Percentiles rank a stretch among this genome's conserved stretches.
Conservation (phyloP, 1,140 invertebrate species). For the Papilio machaon region DNA sequence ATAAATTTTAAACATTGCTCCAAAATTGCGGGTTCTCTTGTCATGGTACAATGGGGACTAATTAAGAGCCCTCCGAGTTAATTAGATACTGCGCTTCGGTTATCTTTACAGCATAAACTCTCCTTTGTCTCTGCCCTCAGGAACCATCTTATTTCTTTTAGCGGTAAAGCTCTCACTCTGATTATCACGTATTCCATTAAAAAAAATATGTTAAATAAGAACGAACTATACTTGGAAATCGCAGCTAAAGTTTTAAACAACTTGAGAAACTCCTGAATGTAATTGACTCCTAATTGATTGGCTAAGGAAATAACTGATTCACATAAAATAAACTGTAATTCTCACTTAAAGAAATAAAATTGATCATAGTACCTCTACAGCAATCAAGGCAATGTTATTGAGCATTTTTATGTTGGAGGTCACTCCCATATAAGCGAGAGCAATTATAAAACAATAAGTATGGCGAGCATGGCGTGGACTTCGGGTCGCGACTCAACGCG, state of each 20-base stretch:
- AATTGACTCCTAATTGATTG: background rate
- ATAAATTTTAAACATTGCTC: conserved; percentile 50
- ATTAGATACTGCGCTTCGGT: conserved; percentile 67
- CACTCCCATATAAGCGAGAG: conserved; percentile 15
- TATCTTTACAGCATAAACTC: conserved; percentile 56
- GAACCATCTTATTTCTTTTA: background rate
- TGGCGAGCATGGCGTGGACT: background rate
- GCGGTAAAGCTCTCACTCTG: background rate
- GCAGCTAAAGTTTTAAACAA: too few relatives aligned
- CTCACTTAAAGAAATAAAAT: background rate
- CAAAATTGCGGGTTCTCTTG: conserved; percentile 70
- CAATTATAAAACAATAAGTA: conserved; percentile 20
- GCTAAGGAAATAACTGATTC: too few relatives aligned
- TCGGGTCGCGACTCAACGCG: conserved; percentile 47
- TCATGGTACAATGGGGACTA: conserved; percentile 78
- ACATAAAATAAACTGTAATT: background rate
- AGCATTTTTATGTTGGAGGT: conserved; percentile 1
- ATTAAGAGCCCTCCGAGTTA: conserved; percentile 73
- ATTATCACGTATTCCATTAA: too few relatives aligned
- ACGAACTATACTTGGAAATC: too few relatives aligned
- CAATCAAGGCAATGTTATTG: background rate
- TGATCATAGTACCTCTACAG: background rate
- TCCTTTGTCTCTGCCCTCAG: conserved; percentile 54
- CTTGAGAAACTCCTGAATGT: too few relatives aligned
- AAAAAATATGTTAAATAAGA: too few relatives aligned